Evolutionary conservation across 2,888 invertebrate species (phyloP).

Genomic region (Aleiodes testaceus): DNA sequence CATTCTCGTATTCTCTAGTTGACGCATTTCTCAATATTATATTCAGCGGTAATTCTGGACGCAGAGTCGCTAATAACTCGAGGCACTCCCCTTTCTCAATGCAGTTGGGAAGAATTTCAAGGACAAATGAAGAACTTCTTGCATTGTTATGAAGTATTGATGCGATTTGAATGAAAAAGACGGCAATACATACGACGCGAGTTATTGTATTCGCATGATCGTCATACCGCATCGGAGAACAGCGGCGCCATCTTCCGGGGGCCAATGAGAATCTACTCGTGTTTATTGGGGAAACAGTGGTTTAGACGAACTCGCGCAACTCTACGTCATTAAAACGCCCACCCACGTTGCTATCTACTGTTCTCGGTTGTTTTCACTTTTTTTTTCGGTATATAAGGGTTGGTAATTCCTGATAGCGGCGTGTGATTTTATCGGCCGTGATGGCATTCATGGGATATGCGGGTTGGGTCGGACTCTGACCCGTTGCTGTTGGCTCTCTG

Average conservation of each 20-base stretch:
- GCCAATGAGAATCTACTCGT: conserved; percentile 52
- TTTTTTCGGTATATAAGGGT: conserved; percentile 35
- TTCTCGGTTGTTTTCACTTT: neutral
- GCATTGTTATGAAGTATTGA: no score
- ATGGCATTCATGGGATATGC: conserved; percentile 61
- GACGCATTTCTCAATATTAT: no score
- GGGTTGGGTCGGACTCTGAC: conserved; percentile 47
- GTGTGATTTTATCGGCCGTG: conserved; percentile 68
- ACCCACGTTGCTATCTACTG: conserved; percentile 37
- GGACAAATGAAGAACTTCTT: no score
- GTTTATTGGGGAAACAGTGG: conserved; percentile 1
- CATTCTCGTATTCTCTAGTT: no score
- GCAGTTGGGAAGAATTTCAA: no score
- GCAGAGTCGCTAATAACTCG: no score
- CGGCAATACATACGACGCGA: no score
- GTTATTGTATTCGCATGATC: neutral
- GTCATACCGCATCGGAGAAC: conserved; percentile 29
- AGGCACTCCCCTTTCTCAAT: no score
- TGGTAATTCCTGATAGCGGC: conserved; percentile 50
- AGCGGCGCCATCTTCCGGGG: conserved; percentile 64
- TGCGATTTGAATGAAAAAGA: no score
- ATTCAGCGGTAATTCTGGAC: no score
- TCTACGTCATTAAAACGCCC: conserved; percentile 49
- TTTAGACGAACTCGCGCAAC: conserved; percentile 42
- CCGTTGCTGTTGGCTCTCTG: conserved; percentile 53